Percentiles rank a stretch among this genome's conserved stretches.
phyloP scores from a whole-genome alignment of 2,113 vertebrate genomes.

The Pholis gunnellus region DNA sequence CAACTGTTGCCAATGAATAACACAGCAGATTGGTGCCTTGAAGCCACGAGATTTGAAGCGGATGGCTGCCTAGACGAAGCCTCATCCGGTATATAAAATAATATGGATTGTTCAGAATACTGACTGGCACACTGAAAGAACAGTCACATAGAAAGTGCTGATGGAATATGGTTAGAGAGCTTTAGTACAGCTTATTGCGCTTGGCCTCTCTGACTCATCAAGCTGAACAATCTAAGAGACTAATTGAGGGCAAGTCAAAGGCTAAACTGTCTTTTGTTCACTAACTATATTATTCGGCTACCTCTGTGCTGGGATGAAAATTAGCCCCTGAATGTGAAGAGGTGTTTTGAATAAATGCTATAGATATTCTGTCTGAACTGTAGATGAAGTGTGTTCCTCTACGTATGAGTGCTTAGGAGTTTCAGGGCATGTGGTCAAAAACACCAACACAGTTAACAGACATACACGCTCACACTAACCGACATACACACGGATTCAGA shows the following conservation, averaged over 20 bases:
- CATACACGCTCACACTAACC: background rate
- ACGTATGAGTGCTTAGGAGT: background rate
- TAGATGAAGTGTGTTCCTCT: background rate
- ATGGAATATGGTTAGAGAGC: conserved; percentile 59
- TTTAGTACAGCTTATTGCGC: conserved; percentile 70
- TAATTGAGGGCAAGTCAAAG: conserved; percentile 73
- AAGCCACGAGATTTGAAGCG: conserved; percentile 35
- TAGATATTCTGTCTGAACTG: conserved; percentile 5
- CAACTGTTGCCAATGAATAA: conserved; percentile 21
- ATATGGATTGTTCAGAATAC: conserved; percentile 28
- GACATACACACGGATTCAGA: background rate
- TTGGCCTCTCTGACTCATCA: conserved; percentile 71
- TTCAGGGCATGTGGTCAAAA: conserved; percentile 7
- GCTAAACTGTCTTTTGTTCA: conserved; percentile 72
- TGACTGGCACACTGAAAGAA: conserved; percentile 22
- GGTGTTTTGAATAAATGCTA: conserved; percentile 37
- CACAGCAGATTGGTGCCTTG: conserved; percentile 54
- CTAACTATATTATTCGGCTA: conserved; percentile 54
- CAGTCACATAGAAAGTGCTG: conserved; percentile 52
- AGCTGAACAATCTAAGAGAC: conserved; percentile 61
- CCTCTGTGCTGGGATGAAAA: conserved; percentile 57
- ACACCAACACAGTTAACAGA: conserved; percentile 3
- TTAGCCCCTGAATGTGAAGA: conserved; percentile 39
- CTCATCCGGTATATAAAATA: conserved; percentile 29
- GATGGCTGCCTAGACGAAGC: conserved; percentile 52